Conservation (phyloP, 2,888 invertebrate genomes). For the Lucinisca nassula region DNA sequence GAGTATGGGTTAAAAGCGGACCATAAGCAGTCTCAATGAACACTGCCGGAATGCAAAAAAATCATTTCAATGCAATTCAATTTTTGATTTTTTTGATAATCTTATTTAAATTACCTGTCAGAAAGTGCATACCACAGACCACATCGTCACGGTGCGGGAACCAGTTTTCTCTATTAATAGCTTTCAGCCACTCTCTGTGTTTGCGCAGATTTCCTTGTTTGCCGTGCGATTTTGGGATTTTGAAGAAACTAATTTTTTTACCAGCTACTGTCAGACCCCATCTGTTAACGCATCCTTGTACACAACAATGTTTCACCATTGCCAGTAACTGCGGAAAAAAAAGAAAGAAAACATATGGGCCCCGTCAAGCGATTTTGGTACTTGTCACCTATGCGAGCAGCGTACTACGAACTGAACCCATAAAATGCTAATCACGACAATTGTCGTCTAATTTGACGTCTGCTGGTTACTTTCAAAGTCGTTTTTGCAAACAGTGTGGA, state of each 20-base stretch:
- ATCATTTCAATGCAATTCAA: no score
- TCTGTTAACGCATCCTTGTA: neutral
- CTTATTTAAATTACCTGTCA: slow-evolving; percentile 3
- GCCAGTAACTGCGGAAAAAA: neutral
- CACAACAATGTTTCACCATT: neutral
- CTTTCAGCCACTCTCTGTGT: neutral
- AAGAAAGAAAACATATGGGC: neutral
- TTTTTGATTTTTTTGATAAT: no score
- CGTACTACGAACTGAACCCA: no score
- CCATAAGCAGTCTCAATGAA: no score
- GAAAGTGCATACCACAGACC: neutral
- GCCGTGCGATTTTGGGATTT: neutral
- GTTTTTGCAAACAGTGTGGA: no score
- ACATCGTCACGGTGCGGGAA: neutral
- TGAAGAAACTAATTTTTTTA: neutral
- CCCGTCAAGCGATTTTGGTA: no score
- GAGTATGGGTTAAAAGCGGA: no score
- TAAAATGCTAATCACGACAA: no score
- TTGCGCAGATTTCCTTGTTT: neutral
- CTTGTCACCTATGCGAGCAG: no score
- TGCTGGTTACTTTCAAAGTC: no score
- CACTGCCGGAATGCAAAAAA: no score
- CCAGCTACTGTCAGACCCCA: neutral
- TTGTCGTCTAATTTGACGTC: no score
- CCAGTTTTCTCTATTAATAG: neutral